phyloP scores from a whole-genome alignment of 2,113 vertebrate genomes.

The Brachyistius frenatus region DNA sequence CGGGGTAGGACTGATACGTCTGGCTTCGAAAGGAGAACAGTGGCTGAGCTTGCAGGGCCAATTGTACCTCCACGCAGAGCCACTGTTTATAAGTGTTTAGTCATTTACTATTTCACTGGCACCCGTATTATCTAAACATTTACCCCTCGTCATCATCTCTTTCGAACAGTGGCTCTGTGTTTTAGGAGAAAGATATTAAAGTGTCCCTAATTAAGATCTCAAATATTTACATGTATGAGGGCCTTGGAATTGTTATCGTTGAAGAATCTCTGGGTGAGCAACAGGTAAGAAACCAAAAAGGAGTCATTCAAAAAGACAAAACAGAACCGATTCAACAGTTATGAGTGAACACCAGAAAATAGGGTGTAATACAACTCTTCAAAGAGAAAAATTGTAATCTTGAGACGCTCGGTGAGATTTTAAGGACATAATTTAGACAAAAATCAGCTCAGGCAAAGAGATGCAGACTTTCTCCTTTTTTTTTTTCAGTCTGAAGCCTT shows the following conservation, averaged over 20 bases:
- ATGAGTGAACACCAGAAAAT: background rate
- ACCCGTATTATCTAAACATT: constrained; percentile 20
- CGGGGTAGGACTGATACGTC: constrained; percentile 41
- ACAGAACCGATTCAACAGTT: background rate
- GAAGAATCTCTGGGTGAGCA: background rate
- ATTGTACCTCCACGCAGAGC: constrained; percentile 28
- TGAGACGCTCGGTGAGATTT: constrained; percentile 3
- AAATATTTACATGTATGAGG: background rate
- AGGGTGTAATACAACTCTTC: background rate
- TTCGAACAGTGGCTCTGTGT: background rate
- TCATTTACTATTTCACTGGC: constrained; percentile 31
- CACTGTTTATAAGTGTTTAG: constrained; percentile 14
- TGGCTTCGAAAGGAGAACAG: constrained; percentile 40
- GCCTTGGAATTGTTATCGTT: background rate
- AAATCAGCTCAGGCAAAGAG: constrained; percentile 27
- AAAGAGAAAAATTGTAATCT: constrained; percentile 1
- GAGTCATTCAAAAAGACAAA: constrained; percentile 12
- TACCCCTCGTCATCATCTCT: constrained; percentile 3
- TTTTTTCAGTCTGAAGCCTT: constrained; percentile 37
- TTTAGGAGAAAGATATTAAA: background rate
- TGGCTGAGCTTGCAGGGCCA: constrained; percentile 11
- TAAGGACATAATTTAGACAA: constrained; percentile 14
- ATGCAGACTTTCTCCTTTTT: background rate
- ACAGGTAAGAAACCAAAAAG: background rate
- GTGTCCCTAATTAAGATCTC: background rate